Base-by-base conservation (phyloP, 2,797 vertebrate species). In the Odontamblyopus lacepedii region DNA sequence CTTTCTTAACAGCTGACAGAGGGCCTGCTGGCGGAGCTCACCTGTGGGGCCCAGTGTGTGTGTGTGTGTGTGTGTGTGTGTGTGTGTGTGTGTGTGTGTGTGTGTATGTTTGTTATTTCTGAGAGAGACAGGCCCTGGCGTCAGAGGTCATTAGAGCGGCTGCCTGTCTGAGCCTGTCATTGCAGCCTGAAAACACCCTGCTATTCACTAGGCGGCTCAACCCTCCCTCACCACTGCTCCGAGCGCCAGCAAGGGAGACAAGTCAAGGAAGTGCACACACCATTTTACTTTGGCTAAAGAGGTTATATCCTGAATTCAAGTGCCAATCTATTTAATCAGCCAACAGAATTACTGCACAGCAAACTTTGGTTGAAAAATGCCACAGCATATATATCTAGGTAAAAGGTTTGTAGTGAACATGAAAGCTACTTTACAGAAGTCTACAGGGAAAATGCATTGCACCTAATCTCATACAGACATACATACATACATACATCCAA, bases 101-200 rank as follows among this genome's bases (percentile, higher is more conserved):
- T 67, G 69, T 79, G 83, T 81, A 80, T 84, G 84, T 91, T 88
- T 91, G 87, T 92, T 91, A 88, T 88, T 91, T 83, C 90, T 88
- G 80, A 64, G 86, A 85, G 88, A 92, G 88, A 92, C 88, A 85
- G 88, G 84, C 85, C 88, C 90, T 92, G 91, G 91, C 91, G 93
- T 93, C 92, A 91, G 87, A 91, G 92, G 91, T 93, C 93, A 94
- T 94, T 94, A 93, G 90, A 91, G 89, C 75, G 90, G 90, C 92
- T 92, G 92, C 93, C 87, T 94, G 94, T 94, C 90, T 93, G 92
- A 92, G 90, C 93, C 86, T 91, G 93, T 92, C 90, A 91, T 89
- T 88, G 90, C 90, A 92, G 91, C 90, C 88, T 89, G 90, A 91
- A 91, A 93, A 90, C 92, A 92, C 90, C 82, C 86, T 87, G 89